Evolutionary conservation across 2,888 invertebrate genomes (phyloP), one percentile per base, ranked within the genome.

Genomic region (Nasonia oneida): DNA sequence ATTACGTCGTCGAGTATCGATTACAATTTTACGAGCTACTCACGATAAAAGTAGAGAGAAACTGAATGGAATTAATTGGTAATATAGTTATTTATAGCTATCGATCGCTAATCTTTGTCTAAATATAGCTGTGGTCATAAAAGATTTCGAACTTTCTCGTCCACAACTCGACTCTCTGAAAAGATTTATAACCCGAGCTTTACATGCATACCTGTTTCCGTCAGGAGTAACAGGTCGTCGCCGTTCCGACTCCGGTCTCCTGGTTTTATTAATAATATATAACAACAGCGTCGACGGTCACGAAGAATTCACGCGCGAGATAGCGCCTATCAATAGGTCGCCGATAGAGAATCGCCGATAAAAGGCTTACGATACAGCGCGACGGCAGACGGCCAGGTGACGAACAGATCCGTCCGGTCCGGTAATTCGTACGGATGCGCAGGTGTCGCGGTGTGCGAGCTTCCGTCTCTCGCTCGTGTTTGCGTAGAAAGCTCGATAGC

Each of bases 291-390:
- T 29, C 67, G 15, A 8, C 33, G 15, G 12, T 15, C 3, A 6
- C 3, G 23, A 50, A 74, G n/a, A 50, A 15, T 50, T 74, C 29
- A 50, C 12, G n/a, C 39, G 73, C 73, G 18, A 61, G 57, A 73
- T 73, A 73, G 37, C 67, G n/a, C 67, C 67, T 67, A 67, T 73
- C 73, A 37, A 73, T 39, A 73, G n/a, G 23, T 42, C 12, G 73
- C n/a, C 67, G 67, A 67, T 67, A 67, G 67, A 67, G 29, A 67
- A 67, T 67, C 67, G 33, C 29, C 29, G 67, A 67, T 67, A 67
- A 67, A 67, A 64, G 12, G 14, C 29, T 29, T 67, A 33, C 67
- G 33, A 67, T 67, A 67, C 67, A 67, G 33, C 2, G 33, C 15
- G n/a, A n/a, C 57, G n/a, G 18, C n/a, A 61, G 57, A 61, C 57